Base-by-base conservation (phyloP, 2,113 vertebrate species). In the Laterallus jamaicensis region DNA sequence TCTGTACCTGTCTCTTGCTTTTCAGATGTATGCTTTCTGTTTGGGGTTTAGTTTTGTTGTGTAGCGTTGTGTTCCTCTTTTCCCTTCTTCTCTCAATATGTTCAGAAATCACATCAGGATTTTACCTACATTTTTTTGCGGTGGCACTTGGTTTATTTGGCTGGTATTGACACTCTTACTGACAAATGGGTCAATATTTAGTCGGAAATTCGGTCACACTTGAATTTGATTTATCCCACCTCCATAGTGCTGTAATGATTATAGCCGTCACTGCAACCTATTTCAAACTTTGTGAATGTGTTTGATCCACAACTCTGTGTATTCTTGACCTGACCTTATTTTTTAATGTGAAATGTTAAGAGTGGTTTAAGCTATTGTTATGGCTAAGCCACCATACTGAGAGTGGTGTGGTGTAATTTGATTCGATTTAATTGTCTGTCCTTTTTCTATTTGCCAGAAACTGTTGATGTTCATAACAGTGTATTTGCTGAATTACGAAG, bases 1-100 rank as follows among this genome's bases (percentile, higher is more conserved):
- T 68, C 76, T 81, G 19, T 78, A 42, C 47, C 9, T 58, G 25
- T 25, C 28, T 59, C 35, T 52, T 71, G 47, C 47, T 81, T 28
- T 39, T 55, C 39, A 47, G 16, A 2, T 42, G 22, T 19, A 18
- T 16, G 4, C 49, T 89, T 92, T 74, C 55, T 62, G 29, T 19
- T 50, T 63, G 58, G 20, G 15, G 4, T 54, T 88, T 80, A 10
- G 20, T 69, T 88, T 63, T 59, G 9, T 79, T 78, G 2, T 5
- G 14, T 39, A 29, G 31, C 2, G 2, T 29, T n/a, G 20, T 18
- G 32, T 58, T 22, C 17, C 6, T 31, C 14, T 35, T 62, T 54
- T 3, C 2, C 2, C 25, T 5, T 1, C 8, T 71, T 60, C 9
- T 52, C 44, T 32, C 6, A 1, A 0, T 50, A 2, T 10, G 5